A percentile compares a stretch with the other conserved stretches of the same genome.
Evolutionary conservation across 2,888 invertebrate species (phyloP).

Genomic region (Prosopocoilus inquinatus): DNA sequence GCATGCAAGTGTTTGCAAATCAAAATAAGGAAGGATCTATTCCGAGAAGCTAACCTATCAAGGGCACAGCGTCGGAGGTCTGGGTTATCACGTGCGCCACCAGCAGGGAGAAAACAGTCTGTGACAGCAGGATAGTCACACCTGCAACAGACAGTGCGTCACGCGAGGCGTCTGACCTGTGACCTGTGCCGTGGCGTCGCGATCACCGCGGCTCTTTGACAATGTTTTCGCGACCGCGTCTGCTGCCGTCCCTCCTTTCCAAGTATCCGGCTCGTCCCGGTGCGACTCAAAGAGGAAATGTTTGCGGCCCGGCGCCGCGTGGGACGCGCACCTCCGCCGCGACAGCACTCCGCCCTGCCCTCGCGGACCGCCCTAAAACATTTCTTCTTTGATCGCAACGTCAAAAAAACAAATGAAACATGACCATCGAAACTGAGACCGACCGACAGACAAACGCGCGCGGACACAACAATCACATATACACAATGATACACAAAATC

Average conservation of each 20-base stretch:
- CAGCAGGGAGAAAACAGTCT: conserved; percentile 99
- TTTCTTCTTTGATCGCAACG: conserved; percentile 50
- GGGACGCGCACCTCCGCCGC: conserved; percentile 28
- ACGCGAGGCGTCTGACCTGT: conserved; percentile 51
- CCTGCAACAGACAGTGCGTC: conserved; percentile 78
- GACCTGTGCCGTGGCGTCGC: conserved; percentile 46
- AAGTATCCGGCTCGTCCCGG: conserved; percentile 50
- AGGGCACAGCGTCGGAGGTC: conserved; percentile 98
- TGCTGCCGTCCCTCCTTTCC: conserved; percentile 38
- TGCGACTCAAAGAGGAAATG: conserved; percentile 51
- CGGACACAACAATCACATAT: conserved; percentile 50
- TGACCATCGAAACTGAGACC: conserved; percentile 26
- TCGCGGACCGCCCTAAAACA: conserved; percentile 46
- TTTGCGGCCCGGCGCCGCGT: conserved; percentile 39
- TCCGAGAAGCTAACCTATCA: conserved; percentile 76
- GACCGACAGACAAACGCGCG: conserved; percentile 40
- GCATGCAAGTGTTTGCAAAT: conserved; percentile 41
- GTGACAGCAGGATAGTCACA: conserved; percentile 98
- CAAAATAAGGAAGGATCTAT: conserved; percentile 33
- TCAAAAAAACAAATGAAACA: conserved; percentile 19
- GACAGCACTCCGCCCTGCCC: conserved; percentile 35
- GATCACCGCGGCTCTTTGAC: conserved; percentile 1
- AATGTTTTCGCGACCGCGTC: conserved; percentile 20
- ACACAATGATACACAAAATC: conserved; percentile 50
- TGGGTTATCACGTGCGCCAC: conserved; percentile 99